Conservation (phyloP, 2,888 invertebrate genomes). For the Melieria picta region DNA sequence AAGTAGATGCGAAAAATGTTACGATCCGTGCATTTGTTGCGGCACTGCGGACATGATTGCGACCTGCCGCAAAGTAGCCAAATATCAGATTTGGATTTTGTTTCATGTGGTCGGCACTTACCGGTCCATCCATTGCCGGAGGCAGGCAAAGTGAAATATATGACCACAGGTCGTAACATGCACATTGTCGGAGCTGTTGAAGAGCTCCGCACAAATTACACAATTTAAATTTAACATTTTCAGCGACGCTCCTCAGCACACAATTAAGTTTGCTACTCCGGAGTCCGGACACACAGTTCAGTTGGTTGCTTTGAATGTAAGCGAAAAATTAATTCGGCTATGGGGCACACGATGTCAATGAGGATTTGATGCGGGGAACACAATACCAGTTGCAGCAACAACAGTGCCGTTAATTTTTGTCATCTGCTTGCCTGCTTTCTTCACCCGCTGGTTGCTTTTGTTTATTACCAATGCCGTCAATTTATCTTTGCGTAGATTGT, state of each 20-base stretch:
- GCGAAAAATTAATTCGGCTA: not conserved
- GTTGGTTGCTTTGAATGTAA: not conserved
- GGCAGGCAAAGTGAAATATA: slow-evolving; percentile 74
- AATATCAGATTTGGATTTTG: not conserved
- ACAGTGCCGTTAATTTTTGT: too few relatives aligned
- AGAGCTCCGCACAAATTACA: slow-evolving; percentile 76
- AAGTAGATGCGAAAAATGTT: slow-evolving; percentile 76
- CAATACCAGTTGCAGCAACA: too few relatives aligned
- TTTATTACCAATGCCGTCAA: slow-evolving; percentile 34
- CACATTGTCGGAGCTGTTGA: slow-evolving; percentile 71
- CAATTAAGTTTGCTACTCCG: not conserved
- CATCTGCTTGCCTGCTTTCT: too few relatives aligned
- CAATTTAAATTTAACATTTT: slow-evolving; percentile 72
- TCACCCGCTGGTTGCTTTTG: not conserved
- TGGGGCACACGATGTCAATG: not conserved
- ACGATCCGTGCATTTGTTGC: slow-evolving; percentile 72
- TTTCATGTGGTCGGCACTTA: slow-evolving; percentile 53
- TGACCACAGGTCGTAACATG: slow-evolving; percentile 77
- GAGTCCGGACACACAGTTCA: not conserved
- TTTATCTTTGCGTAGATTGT: not conserved
- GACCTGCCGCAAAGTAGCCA: slow-evolving; percentile 66
- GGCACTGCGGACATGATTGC: slow-evolving; percentile 80
- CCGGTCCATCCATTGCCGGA: slow-evolving; percentile 77
- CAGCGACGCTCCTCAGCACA: not conserved
- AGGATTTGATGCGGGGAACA: too few relatives aligned